Evolutionary conservation across 2,888 invertebrate species (phyloP), one percentile per base, ranked within the genome.

Genomic region (Epinotia nisella): DNA sequence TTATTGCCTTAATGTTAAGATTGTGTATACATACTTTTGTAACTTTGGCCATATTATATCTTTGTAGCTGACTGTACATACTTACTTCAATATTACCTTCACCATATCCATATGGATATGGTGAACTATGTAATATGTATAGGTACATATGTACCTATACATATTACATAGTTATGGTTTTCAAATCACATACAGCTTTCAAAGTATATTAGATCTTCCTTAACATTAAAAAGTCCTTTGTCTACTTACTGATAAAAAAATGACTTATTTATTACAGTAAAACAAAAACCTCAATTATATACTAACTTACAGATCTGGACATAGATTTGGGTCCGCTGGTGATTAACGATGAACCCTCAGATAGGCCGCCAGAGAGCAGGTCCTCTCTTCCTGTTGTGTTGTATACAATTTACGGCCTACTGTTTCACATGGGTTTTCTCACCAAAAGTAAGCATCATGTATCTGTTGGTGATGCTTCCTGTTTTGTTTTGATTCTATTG

Each of bases 381-480:
- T 87, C 91, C 76, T 88, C 93, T 78, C 84, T 94, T 75, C 92
- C 94, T 75, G 85, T 94, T 82, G 82, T 92, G 77, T 83, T 94
- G 78, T 94, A 94, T 86, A 92, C 92, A 73, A 87, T 94, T 77
- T 94, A 91, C 79, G 93, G 94, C 80, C 85, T 94, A 60, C 89
- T 94, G 76, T 92, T 91, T 87, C 93, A 93, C 90, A 92, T 94
- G 91, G 93, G 93, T 81, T 88, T 85, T 81, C 85, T 93, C 76
- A 84, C 90, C 75, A 89, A 85, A 90, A 90, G 94, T 94, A 94
- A 94, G 94, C 93, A 92, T 92, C 88, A 79, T 81, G 81, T 81
- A 76, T 81, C 76, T 78, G 77, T 78, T 70, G 72, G 75, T 81
- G 82, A 81, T 83, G 83, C 83, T 82, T 68, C 29, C 55, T 68